A percentile compares a stretch with the other conserved stretches of the same genome.
Conservation (phyloP, 2,888 invertebrate species). For the Sycophila texana region DNA sequence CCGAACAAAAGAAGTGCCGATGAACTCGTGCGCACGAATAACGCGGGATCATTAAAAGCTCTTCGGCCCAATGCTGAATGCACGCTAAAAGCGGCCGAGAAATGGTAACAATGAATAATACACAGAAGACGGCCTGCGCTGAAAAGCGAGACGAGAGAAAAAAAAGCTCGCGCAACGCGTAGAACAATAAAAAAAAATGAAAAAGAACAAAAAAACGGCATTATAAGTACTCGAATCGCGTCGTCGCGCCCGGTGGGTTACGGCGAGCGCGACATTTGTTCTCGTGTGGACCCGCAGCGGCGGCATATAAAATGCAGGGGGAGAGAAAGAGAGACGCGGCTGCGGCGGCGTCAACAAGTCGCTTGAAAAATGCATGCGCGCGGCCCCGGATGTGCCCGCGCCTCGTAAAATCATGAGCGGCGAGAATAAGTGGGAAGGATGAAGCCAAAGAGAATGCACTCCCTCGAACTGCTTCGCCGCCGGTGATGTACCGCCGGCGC, state of each 20-base stretch:
- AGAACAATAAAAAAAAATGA: neutral
- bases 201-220: neutral
- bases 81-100: neutral
- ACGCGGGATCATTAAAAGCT: slow-evolving; percentile 22
- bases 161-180: neutral
- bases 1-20: neutral
- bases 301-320: neutral
- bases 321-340: slow-evolving; percentile 4
- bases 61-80: neutral
- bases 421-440: neutral
- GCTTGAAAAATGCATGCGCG: slow-evolving; percentile 59
- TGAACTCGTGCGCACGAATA: neutral
- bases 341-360: slow-evolving; percentile 62
- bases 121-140: no score
- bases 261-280: neutral
- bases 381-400: neutral
- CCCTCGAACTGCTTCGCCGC: neutral
- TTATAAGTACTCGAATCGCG: neutral
- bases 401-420: slow-evolving; percentile 43
- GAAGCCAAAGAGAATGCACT: neutral
- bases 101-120: neutral
- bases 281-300: neutral
- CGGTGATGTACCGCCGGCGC: neutral
- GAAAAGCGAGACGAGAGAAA: neutral
- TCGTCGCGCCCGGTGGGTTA: neutral